Evolutionary conservation across 2,888 invertebrate genomes (phyloP).

Genomic region (Amiota communis): DNA sequence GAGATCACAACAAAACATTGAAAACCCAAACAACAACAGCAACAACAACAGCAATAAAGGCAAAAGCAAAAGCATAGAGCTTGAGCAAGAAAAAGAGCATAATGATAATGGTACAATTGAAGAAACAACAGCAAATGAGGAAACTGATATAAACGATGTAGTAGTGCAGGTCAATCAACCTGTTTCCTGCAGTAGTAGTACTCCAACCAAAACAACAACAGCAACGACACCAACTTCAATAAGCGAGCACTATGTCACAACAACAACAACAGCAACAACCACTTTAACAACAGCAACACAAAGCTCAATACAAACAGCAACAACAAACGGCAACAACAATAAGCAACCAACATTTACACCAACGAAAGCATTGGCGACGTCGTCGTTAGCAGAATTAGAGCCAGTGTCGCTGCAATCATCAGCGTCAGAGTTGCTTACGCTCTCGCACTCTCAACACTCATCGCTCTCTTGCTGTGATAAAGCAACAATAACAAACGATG

Average conservation of each 20-base stretch:
- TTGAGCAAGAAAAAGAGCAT: slow-evolving; percentile 27
- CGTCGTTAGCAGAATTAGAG: slow-evolving; percentile 13
- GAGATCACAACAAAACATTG: slow-evolving; percentile 66
- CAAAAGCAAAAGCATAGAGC: slow-evolving; percentile 26
- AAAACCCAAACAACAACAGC: slow-evolving; percentile 49
- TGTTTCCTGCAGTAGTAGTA: slow-evolving; percentile 58
- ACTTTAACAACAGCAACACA: slow-evolving; percentile 29
- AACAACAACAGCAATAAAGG: slow-evolving; percentile 31
- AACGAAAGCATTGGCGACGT: slow-evolving; percentile 18
- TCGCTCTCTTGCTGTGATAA: slow-evolving; percentile 12
- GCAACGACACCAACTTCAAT: slow-evolving; percentile 19
- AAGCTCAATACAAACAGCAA: neutral
- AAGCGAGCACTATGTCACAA: slow-evolving; percentile 24
- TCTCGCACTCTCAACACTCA: neutral
- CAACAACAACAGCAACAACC: slow-evolving; percentile 32
- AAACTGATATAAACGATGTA: slow-evolving; percentile 35
- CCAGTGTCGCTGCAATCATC: neutral
- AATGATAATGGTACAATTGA: slow-evolving; percentile 43
- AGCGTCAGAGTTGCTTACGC: too few species aligned
- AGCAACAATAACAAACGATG: slow-evolving; percentile 16
- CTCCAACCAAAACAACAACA: slow-evolving; percentile 30
- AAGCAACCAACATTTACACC: slow-evolving; percentile 31
- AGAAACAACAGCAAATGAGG: slow-evolving; percentile 42
- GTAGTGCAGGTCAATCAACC: slow-evolving; percentile 67
- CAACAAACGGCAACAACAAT: neutral